A percentile compares a stretch with the other conserved stretches of the same genome.
phyloP scores from a whole-genome alignment of 53 echinoderm and acorn worm genomes.

The Henricia sp. region DNA sequence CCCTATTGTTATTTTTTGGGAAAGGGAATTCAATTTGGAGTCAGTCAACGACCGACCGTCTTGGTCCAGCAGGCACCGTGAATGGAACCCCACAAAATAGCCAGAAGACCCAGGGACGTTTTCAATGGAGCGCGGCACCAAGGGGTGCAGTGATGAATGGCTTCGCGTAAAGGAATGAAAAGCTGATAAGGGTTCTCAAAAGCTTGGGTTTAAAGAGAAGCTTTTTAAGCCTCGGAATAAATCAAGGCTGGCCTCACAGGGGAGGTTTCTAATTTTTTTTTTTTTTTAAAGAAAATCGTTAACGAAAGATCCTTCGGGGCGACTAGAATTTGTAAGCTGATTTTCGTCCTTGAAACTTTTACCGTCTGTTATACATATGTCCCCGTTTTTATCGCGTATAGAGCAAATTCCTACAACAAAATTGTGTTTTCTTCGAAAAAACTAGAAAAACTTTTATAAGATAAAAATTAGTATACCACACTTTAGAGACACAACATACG shows the following conservation, averaged over 20 bases:
- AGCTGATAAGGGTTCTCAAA: constrained; percentile 10
- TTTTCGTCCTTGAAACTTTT: too few relatives aligned
- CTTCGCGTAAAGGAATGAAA: constrained; percentile 50
- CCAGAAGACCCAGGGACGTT: constrained; percentile 46
- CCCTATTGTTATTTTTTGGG: constrained; percentile 34
- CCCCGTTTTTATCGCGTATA: too few relatives aligned
- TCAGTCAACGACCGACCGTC: constrained; percentile 55
- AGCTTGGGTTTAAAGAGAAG: constrained; percentile 30
- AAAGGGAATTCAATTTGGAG: constrained; percentile 11
- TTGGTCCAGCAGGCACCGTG: constrained; percentile 54
- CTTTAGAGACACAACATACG: too few relatives aligned
- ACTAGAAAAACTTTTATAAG: too few relatives aligned
- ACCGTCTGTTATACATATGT: too few relatives aligned
- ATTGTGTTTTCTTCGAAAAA: too few relatives aligned
- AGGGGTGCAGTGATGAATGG: constrained; percentile 56
- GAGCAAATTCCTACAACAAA: too few relatives aligned
- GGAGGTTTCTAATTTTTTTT: constrained; percentile 21
- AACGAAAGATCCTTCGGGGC: too few relatives aligned
- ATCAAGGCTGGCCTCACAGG: constrained; percentile 27
- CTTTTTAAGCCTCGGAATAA: constrained; percentile 38
- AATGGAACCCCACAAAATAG: constrained; percentile 39
- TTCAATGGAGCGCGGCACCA: constrained; percentile 16
- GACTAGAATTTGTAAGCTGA: too few relatives aligned
- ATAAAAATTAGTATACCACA: too few relatives aligned
- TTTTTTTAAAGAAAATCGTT: neutral